Evolutionary conservation across 2,113 vertebrate genomes (phyloP).

Genomic region (Leucopsar rothschildi): DNA sequence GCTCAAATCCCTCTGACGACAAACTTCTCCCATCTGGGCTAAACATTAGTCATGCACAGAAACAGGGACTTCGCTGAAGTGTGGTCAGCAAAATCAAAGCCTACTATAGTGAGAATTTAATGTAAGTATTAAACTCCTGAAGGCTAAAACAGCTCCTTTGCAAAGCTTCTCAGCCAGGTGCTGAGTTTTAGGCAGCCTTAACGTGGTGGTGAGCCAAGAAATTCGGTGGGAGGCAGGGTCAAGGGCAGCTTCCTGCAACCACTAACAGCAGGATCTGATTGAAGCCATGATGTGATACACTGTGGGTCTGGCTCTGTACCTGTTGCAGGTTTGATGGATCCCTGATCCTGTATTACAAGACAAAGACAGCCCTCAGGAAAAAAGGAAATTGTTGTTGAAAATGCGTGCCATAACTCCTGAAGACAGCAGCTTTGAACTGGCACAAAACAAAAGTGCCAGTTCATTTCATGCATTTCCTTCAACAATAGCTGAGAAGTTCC

Average conservation of each 20-base stretch:
- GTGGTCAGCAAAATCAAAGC: neutral
- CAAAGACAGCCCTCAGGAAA: neutral
- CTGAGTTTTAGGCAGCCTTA: neutral
- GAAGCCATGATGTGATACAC: neutral
- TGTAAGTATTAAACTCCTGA: neutral
- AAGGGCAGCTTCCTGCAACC: neutral
- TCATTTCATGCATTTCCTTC: neutral
- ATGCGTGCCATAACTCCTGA: neutral
- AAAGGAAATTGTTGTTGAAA: neutral
- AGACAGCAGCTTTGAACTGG: neutral
- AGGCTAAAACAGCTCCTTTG: neutral
- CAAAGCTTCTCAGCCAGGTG: neutral
- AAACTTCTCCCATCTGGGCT: neutral
- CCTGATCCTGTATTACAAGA: neutral
- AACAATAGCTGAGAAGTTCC: neutral
- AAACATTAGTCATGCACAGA: neutral
- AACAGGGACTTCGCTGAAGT: neutral
- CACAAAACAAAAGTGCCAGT: neutral
- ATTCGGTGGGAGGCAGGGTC: neutral
- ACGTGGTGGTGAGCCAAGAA: neutral
- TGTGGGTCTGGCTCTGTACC: neutral
- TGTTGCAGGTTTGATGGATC: neutral
- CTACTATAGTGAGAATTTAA: neutral
- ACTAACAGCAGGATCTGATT: accelerated
- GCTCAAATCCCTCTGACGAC: neutral